Base-by-base conservation (phyloP, 1,140 invertebrate genomes). In the Augochlora pura region DNA sequence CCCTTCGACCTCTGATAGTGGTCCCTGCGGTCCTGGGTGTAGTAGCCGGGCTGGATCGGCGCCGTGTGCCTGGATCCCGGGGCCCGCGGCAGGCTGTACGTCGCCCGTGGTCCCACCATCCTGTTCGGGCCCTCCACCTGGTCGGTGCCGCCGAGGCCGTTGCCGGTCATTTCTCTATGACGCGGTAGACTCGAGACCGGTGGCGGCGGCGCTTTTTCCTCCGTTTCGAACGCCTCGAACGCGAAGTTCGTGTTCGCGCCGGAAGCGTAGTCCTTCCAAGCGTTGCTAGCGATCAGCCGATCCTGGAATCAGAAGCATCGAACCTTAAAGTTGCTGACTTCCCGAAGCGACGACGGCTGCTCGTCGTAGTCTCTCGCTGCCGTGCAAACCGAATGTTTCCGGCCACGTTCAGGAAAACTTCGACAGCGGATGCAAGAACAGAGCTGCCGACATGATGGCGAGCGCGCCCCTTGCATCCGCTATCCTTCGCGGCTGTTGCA, bases 181-280 rank as follows among this genome's bases (percentile, higher is more conserved):
- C 89, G 84, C 16, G 91, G 91, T 27, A 92, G 77, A 80, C 91
- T 91, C 65, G 90, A 91, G 10, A 91, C 89, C 10, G 91, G 90
- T 7, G 91, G 91, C 18, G 90, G 89, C 8, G 92, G 92, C 14
- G 92, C 90, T 87, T 97, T 96, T 87, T 97, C 96, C 85, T 96
- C 96, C n/a, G 94, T 95, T 74, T 97, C 96, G 89, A 96, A 97
- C 0, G 96, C 95, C 84, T 98, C 97, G 90, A 98, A 98, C 0
- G 96, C 97, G 91, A 97, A 97, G 92, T 98, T 98, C 1, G 96
- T 97, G 88, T 97, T 97, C 2, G 96, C 95, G 18, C 91, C 91
- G 1, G 96, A 93, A 3, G 96, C 95, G 88, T 97, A 98, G 89
- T 98, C 97, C 87, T 97, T 97, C 97, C 97, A 98, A 7, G 96